phyloP scores from a whole-genome alignment of 2,797 vertebrate genomes.

The Sebastes dallii region DNA sequence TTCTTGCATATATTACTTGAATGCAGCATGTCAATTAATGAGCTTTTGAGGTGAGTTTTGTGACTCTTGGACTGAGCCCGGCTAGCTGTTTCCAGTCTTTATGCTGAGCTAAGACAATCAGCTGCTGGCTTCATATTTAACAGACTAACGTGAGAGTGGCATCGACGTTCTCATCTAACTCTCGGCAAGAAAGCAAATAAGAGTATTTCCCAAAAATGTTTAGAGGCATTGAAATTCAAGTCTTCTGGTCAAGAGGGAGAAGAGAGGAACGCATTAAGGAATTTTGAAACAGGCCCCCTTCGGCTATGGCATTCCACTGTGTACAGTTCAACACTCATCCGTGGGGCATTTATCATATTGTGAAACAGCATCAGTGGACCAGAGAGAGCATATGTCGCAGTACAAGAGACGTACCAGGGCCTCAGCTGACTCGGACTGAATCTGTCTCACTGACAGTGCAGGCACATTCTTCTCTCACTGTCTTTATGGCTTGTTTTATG shows the following conservation, averaged over 20 bases:
- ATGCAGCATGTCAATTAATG: neutral
- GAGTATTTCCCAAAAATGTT: neutral
- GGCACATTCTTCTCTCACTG: slow-evolving; percentile 8
- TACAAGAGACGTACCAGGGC: slow-evolving; percentile 18
- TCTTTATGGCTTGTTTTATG: neutral
- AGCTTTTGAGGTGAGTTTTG: neutral
- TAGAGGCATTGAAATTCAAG: neutral
- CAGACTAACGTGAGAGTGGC: neutral
- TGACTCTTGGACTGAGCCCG: neutral
- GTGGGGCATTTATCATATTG: slow-evolving; percentile 46
- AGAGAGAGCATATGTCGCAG: slow-evolving; percentile 38
- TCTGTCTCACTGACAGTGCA: slow-evolving; percentile 30
- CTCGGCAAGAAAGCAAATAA: neutral
- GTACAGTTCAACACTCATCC: slow-evolving; percentile 32
- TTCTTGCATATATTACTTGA: too few species aligned
- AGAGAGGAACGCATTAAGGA: neutral
- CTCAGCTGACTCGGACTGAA: slow-evolving; percentile 22
- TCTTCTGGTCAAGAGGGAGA: neutral
- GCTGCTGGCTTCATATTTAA: neutral
- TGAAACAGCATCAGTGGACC: slow-evolving; percentile 41
- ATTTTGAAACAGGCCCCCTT: slow-evolving; percentile 11
- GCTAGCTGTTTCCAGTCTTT: neutral
- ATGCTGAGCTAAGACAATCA: neutral
- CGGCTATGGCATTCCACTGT: slow-evolving; percentile 14
- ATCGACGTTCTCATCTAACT: neutral